Conservation (phyloP, 2,113 vertebrate species). For the Heterotis niloticus region DNA sequence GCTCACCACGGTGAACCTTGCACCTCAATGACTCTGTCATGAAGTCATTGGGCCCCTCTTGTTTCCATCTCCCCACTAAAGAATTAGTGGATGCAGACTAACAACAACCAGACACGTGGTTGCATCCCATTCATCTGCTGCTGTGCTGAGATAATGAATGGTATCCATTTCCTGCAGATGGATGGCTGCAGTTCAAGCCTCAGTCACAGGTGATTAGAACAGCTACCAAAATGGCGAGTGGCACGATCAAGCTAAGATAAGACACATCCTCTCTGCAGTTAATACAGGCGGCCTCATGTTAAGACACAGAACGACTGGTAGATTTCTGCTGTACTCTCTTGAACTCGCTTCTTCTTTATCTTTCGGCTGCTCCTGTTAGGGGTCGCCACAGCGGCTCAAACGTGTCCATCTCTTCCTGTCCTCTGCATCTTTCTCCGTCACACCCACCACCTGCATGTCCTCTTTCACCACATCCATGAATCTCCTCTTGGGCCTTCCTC, state of each 20-base stretch:
- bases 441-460: no score
- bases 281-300: not conserved
- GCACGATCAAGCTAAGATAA: not conserved
- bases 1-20: no score
- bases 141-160: not conserved
- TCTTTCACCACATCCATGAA: no score
- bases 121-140: slow-evolving; percentile 15
- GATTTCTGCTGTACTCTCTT: no score
- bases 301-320: not conserved
- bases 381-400: no score
- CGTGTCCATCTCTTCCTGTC: no score
- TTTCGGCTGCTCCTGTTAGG: no score
- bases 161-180: slow-evolving; percentile 1
- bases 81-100: not conserved
- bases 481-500: no score
- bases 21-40: not conserved
- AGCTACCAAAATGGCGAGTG: not conserved
- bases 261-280: not conserved
- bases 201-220: not conserved
- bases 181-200: not conserved
- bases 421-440: no score
- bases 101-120: slow-evolving; percentile 2
- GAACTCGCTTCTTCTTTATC: no score
- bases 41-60: not conserved
- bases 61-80: not conserved